Conservation (phyloP, 2,888 invertebrate genomes). For the Arenicola marina region DNA sequence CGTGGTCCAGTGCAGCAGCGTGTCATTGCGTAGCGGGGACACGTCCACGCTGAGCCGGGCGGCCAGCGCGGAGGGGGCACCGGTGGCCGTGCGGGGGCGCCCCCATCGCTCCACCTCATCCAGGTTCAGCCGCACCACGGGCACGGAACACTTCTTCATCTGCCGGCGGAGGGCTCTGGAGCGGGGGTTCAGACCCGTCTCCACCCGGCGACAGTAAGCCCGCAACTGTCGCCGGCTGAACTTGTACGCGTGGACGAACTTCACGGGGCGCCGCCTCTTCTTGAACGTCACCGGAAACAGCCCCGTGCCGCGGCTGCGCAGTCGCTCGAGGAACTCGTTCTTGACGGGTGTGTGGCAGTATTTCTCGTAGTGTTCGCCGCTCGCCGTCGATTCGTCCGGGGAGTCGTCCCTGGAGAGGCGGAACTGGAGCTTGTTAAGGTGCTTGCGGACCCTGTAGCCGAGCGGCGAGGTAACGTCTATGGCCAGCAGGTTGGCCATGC, state of each 20-base stretch:
- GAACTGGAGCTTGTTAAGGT: too few relatives aligned
- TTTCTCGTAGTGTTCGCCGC: conserved; percentile 35
- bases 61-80: not conserved
- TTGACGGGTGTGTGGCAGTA: conserved; percentile 48
- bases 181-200: not conserved
- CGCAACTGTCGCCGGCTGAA: conserved; percentile 39
- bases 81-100: not conserved
- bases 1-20: too few relatives aligned
- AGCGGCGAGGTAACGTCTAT: conserved; percentile 48
- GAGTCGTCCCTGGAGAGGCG: not conserved
- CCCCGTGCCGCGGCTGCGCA: conserved; percentile 38
- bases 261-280: conserved; percentile 29
- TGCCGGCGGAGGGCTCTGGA: conserved; percentile 7
- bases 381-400: not conserved
- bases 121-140: not conserved
- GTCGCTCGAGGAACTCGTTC: conserved; percentile 39
- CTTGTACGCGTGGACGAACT: conserved; percentile 38
- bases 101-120: not conserved
- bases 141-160: conserved; percentile 1
- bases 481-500: conserved; percentile 37
- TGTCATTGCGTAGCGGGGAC: too few relatives aligned
- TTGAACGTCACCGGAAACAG: conserved; percentile 42
- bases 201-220: conserved; percentile 6
- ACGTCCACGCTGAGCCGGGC: not conserved
- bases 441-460: conserved; percentile 45